Evolutionary conservation across 2,797 vertebrate species (phyloP).

Genomic region (Sciurus carolinensis): DNA sequence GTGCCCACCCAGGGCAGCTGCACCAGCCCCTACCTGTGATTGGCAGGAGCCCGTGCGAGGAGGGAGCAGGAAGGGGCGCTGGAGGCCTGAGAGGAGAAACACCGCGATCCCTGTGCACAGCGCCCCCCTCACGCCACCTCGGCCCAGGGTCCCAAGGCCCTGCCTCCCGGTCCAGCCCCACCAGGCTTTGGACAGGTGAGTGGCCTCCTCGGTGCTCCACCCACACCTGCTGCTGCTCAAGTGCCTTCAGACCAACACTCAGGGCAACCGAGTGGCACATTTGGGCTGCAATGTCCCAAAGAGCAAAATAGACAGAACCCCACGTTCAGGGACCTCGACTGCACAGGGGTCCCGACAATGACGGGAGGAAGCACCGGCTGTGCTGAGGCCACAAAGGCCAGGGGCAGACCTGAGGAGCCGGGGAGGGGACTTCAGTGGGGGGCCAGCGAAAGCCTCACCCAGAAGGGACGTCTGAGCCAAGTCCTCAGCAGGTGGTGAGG

Average conservation of each 20-base stretch:
- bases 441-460: not conserved
- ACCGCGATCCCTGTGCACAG: too few relatives aligned
- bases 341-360: too few relatives aligned
- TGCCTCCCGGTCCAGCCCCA: not conserved
- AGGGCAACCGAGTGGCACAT: too few relatives aligned
- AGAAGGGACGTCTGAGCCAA: too few relatives aligned
- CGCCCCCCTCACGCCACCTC: not conserved
- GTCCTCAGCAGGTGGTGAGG: too few relatives aligned
- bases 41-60: not conserved
- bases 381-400: accelerated
- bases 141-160: accelerated
- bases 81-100: not conserved
- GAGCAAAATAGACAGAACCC: too few relatives aligned
- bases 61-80: too few relatives aligned
- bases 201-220: not conserved
- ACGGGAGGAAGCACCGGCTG: accelerated
- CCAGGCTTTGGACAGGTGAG: not conserved
- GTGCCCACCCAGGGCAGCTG: not conserved
- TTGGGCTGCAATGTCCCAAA: too few relatives aligned
- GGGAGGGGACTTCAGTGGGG: not conserved
- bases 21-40: not conserved
- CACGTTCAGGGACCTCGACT: too few relatives aligned
- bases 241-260: too few relatives aligned
- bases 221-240: not conserved
- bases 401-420: not conserved